Base-by-base conservation (phyloP, 2,797 vertebrate species). In the Chelonia mydas region DNA sequence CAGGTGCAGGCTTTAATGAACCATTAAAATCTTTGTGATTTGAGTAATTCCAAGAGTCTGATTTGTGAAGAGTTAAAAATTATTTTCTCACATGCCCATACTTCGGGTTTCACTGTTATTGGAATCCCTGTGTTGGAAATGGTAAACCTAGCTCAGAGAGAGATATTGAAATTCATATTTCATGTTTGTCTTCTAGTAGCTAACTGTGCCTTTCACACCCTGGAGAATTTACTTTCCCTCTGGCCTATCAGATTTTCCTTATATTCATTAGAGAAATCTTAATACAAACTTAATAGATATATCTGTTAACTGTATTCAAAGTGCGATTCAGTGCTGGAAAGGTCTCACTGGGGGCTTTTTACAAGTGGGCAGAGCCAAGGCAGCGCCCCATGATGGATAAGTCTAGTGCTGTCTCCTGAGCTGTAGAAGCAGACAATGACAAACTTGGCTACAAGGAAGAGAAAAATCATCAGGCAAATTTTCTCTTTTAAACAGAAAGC, bases 401-500 rank as follows among this genome's bases (percentile, higher is more conserved):
- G 28, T 12, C 2, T 16, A 55, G 10, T 55, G 25, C 61, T 89
- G 5, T 21, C n/a, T 86, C 19, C n/a, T 72, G 37, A 41, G 19
- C 65, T 72, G n/a, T 72, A 72, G n/a, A 72, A 78, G 83, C n/a
- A 45, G 86, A 76, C 45, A 15, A 4, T 13, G 3, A 3, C 2
- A 7, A 72, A 72, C 1, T 5, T 5, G 57, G 77, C 76, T 86
- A 84, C 47, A 7, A 11, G 88, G 80, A 33, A 82, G 57, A n/a
- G 37, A 33, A 80, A 87, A 77, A 1, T 41, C 6, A 1, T 84
- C 41, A 50, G 59, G 45, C 15, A 3, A 19, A 55, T 6, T 33
- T 33, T 61, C 16, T 41, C 21, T 51, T 37, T 23, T 79, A 93
- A 96, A 90, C 98, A 99, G 99, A 99, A 96, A 99, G 99, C 98